Conservation (phyloP, 2,888 invertebrate species). For the Rosalia funebris region DNA sequence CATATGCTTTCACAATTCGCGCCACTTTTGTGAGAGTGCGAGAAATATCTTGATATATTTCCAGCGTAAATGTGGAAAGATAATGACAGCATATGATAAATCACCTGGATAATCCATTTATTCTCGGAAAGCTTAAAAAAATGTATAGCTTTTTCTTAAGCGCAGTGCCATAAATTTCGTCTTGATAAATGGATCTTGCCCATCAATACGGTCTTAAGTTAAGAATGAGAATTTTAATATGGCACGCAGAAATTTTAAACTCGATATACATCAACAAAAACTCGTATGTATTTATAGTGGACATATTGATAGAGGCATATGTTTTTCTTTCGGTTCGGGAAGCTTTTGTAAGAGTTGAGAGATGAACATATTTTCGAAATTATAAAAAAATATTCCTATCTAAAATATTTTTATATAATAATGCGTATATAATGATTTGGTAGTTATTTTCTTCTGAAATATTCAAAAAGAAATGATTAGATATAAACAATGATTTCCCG, state of each 20-base stretch:
- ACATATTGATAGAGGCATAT: no score
- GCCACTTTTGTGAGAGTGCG: not conserved
- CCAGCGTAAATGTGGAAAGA: slow-evolving; percentile 18
- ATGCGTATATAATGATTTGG: no score
- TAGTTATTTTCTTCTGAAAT: no score
- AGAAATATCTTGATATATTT: slow-evolving; percentile 26
- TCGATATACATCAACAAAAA: no score
- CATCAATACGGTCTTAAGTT: slow-evolving; percentile 9
- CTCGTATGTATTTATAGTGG: no score
- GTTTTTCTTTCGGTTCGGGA: no score
- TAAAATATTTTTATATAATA: no score
- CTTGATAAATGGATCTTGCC: slow-evolving; percentile 17
- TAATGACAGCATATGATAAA: slow-evolving; percentile 25
- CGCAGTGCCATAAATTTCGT: slow-evolving; percentile 21
- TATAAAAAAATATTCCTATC: no score
- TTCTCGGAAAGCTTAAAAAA: slow-evolving; percentile 20
- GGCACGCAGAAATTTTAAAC: not conserved
- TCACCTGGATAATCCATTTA: slow-evolving; percentile 24
- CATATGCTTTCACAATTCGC: not conserved
- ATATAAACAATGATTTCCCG: no score
- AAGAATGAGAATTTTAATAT: slow-evolving; percentile 8
- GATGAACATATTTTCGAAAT: no score
- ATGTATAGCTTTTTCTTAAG: slow-evolving; percentile 25
- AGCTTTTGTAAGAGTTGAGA: no score
- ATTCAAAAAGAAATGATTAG: no score